Evolutionary conservation across 2,797 vertebrate genomes (phyloP), one percentile per base, ranked within the genome.

Genomic region (Thalassophryne amazonica): DNA sequence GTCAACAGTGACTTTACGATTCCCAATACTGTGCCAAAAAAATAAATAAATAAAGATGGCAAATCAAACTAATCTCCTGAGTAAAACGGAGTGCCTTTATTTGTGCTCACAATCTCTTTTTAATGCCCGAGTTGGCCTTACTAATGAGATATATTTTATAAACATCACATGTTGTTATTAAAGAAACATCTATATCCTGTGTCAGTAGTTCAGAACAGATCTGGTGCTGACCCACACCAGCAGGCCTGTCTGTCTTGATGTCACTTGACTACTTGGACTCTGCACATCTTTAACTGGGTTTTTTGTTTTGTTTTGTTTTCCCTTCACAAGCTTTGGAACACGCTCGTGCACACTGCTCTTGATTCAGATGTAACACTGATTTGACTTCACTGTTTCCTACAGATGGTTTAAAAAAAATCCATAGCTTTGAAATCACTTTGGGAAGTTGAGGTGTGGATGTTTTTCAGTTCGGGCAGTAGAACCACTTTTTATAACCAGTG

Each of bases 1-100:
- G 70, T 67, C 50, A 47, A 20, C 47, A 45, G 28, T 58, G 53
- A 70, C 43, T 38, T 60, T 53, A 59, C 5, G 35, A 58, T 68
- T 63, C 33, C 60, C 57, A 23, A 37, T 53, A 65, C 79, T 43
- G 78, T 90, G 86, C 89, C 88, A 90, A 90, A 84, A 62, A 20
- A 74, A 67, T 55, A 39, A 71, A 16, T 31, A 43, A 22, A 80
- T 39, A 45, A 34, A 38, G 29, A 33, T 7, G 5, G 71, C 42
- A 46, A 55, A 78, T 73, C 49, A 69, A 57, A 79, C 73, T 65
- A 69, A 65, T 80, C 54, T 48, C 60, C 51, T 42, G 3, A 7
- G 13, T 17, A 23, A 72, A 76, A 70, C 62, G 51, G 66, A 65
- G 71, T 83, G 86, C 83, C 83, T 88, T 80, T 63, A 65, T 77